A percentile compares a stretch with the other conserved stretches of the same genome.
Evolutionary conservation across 2,797 vertebrate species (phyloP).

Genomic region (Pristis pectinata): DNA sequence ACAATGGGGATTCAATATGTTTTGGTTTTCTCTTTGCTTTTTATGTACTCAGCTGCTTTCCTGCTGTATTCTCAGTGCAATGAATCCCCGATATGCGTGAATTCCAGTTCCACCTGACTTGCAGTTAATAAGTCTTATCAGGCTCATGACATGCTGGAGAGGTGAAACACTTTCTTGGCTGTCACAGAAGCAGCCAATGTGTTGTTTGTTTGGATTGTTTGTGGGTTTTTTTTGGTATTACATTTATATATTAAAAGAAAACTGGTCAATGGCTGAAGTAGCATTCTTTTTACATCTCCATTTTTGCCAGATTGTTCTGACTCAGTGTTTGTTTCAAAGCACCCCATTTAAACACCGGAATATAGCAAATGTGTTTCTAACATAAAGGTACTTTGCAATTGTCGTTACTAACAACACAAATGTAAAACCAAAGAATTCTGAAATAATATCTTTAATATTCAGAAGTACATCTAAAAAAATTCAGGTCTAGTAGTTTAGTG

Average conservation of each 20-base stretch:
- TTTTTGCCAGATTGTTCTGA: neutral
- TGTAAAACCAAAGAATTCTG: neutral
- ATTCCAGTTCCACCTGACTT: conserved; percentile 72
- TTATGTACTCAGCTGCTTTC: conserved; percentile 89
- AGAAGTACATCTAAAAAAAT: neutral
- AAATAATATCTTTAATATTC: neutral
- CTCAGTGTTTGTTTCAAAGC: neutral
- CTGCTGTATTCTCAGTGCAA: conserved; percentile 54
- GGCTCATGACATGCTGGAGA: conserved; percentile 64
- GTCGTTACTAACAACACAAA: neutral
- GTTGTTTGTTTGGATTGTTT: conserved; percentile 40
- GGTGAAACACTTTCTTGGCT: conserved; percentile 62
- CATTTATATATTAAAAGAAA: neutral
- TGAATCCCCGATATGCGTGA: conserved; percentile 56
- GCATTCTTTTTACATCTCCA: neutral
- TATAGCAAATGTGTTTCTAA: neutral
- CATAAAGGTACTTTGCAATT: neutral
- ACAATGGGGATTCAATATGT: conserved; percentile 80
- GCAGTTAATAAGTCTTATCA: conserved; percentile 62
- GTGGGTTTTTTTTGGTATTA: conserved; percentile 5
- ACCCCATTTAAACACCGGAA: neutral
- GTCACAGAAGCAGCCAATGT: conserved; percentile 47
- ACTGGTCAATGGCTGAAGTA: neutral
- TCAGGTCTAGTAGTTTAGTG: neutral
- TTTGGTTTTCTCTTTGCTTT: conserved; percentile 78